Percentiles rank a stretch among this genome's conserved stretches.
phyloP scores from a whole-genome alignment of 2,888 invertebrate species.

The Pristionchus exspectatus region DNA sequence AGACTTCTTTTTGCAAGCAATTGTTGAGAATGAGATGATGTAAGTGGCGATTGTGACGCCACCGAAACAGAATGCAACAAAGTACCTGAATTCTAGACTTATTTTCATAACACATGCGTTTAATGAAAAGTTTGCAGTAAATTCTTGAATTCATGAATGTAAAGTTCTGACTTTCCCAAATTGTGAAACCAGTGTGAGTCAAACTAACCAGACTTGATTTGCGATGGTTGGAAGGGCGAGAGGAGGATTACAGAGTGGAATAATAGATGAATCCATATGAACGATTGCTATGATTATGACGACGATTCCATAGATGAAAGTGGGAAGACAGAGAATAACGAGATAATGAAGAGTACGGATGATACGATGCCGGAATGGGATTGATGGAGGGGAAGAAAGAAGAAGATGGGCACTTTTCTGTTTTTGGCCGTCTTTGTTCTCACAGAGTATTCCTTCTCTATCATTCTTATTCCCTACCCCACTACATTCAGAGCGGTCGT shows the following conservation, averaged over 20 bases:
- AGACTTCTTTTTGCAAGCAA: neutral
- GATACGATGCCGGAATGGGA: constrained; percentile 34
- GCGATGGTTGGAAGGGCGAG: constrained; percentile 14
- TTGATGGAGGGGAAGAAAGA: neutral
- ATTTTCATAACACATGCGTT: no score
- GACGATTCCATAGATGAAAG: constrained; percentile 10
- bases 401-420: neutral
- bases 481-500: no score
- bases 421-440: no score
- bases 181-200: no score
- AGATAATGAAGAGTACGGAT: neutral
- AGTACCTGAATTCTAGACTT: neutral
- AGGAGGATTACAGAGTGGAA: constrained; percentile 42
- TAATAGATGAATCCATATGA: constrained; percentile 5
- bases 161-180: neutral
- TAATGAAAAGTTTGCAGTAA: no score
- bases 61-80: constrained; percentile 13
- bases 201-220: constrained; percentile 18
- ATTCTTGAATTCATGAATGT: neutral
- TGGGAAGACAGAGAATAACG: constrained; percentile 33
- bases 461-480: no score
- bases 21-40: constrained; percentile 28
- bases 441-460: no score
- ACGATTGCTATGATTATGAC: constrained; percentile 16
- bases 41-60: constrained; percentile 40